Base-by-base conservation (phyloP, 1,140 invertebrate species). In the Platyscapa corneri region DNA sequence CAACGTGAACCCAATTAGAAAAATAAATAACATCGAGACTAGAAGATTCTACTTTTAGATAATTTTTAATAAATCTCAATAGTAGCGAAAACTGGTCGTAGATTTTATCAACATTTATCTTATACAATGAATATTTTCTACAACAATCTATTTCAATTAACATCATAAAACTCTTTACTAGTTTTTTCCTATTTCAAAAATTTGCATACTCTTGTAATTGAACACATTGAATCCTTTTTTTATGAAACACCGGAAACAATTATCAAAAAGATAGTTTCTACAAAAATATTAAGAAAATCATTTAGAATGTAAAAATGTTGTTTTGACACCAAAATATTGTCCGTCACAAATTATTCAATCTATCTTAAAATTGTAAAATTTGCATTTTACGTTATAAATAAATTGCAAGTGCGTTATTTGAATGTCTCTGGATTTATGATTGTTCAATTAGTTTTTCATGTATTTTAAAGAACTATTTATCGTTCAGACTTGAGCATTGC, bases 321-420 rank as follows among this genome's bases (percentile, higher is more conserved):
- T n/a, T 75, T 86, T 86, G 72, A 82, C 72, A 86, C 79, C 76
- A 56, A 82, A 82, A 86, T 86, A 86, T 86, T 86, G 84, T 86
- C 84, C 2, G 39, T 82, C 84, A 86, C 84, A 82, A 86, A 82
- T 56, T 32, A 77, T 84, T 77, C 34, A 70, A 49, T 64, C 30
- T 34, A 64, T 75, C 34, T 75, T 75, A 30, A 42, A 56, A 74
- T 82, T 14, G 37, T 60, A 74, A 14, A 56, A 56, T 56, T 60
- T 74, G 20, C 37, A 30, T 34, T 34, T 16, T 80, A 32, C 32
- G 14, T 65, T 80, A 10, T 67, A 70, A 67, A 70, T 67, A 70
- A 81, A 81, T 81, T 67, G 53, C 64, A 67, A 67, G 32, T 60
- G 56, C 56, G 23, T 67, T 75, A 18, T 75, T 75, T 42, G 7